Evolutionary conservation across 2,888 invertebrate genomes (phyloP).

Genomic region (Leptogaster cylindrica): DNA sequence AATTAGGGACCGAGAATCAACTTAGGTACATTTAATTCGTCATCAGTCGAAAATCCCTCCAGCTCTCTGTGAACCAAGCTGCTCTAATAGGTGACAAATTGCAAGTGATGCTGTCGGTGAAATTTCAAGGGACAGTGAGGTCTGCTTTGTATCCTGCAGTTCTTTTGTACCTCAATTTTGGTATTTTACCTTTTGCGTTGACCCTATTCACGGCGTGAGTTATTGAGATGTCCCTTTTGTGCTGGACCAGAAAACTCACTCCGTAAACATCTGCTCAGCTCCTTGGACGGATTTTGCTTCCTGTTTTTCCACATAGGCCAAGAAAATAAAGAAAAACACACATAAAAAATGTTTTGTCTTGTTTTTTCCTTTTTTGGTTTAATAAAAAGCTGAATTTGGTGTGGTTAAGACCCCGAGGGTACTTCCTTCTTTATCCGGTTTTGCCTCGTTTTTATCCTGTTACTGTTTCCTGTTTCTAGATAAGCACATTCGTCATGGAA

Average conservation of each 20-base stretch:
- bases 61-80: neutral
- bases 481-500: neutral
- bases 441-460: neutral
- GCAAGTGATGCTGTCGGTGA: slow-evolving; percentile 34
- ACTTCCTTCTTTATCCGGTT: slow-evolving; percentile 26
- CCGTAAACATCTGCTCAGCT: slow-evolving; percentile 35
- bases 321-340: too few species aligned
- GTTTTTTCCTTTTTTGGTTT: neutral
- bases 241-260: slow-evolving; percentile 30
- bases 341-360: too few species aligned
- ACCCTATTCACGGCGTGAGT: slow-evolving; percentile 31
- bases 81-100: slow-evolving; percentile 37
- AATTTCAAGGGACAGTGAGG: slow-evolving; percentile 31
- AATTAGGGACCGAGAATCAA: slow-evolving; percentile 33
- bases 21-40: slow-evolving; percentile 28
- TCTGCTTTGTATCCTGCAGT: slow-evolving; percentile 35
- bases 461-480: slow-evolving; percentile 25
- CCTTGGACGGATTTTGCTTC: slow-evolving; percentile 32
- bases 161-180: slow-evolving; percentile 29
- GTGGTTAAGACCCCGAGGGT: slow-evolving; percentile 17
- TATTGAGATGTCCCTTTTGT: slow-evolving; percentile 40
- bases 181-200: slow-evolving; percentile 32
- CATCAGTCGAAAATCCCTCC: slow-evolving; percentile 23
- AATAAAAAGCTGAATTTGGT: slow-evolving; percentile 18
- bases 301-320: slow-evolving; percentile 4